Percentiles rank a stretch among this genome's conserved stretches.
Conservation (phyloP, 1,140 invertebrate species). For the Prorops nasuta region DNA sequence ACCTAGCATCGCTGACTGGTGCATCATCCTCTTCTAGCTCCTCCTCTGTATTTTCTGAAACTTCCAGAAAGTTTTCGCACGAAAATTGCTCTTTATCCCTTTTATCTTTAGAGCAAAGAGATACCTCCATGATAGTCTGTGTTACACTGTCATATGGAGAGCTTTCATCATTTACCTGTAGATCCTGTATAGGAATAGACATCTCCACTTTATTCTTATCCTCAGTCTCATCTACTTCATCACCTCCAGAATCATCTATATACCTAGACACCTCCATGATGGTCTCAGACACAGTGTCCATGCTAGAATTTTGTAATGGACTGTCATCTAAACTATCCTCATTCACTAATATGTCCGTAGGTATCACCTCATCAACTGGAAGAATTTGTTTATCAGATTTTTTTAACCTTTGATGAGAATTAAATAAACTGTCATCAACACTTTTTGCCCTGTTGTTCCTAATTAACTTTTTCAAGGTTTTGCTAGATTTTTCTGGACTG, state of each 20-base stretch:
- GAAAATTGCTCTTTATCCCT: no score
- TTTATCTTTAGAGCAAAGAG: conserved; percentile 24
- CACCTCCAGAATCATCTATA: conserved; percentile 17
- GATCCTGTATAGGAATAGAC: conserved; percentile 1
- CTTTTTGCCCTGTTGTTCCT: conserved; percentile 35
- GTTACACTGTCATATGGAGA: conserved; percentile 32
- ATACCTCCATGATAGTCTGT: conserved; percentile 44
- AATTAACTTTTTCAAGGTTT: conserved; percentile 24
- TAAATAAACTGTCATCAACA: conserved; percentile 18
- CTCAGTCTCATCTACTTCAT: conserved; percentile 13
- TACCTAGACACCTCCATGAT: conserved; percentile 50
- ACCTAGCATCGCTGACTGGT: conserved; percentile 8
- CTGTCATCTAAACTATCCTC: conserved; percentile 1
- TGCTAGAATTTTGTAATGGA: conserved; percentile 8
- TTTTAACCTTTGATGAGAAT: conserved; percentile 21
- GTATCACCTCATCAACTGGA: background rate
- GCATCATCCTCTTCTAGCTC: background rate
- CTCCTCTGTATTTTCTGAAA: background rate
- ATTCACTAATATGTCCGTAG: background rate
- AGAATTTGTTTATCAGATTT: conserved; percentile 15
- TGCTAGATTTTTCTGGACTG: conserved; percentile 3
- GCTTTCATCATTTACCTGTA: conserved; percentile 12
- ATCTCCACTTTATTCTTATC: conserved; percentile 4
- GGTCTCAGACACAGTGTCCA: conserved; percentile 44
- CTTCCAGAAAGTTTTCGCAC: background rate